Conservation (phyloP, 2,888 invertebrate genomes). For the Plagiodera versicolora region DNA sequence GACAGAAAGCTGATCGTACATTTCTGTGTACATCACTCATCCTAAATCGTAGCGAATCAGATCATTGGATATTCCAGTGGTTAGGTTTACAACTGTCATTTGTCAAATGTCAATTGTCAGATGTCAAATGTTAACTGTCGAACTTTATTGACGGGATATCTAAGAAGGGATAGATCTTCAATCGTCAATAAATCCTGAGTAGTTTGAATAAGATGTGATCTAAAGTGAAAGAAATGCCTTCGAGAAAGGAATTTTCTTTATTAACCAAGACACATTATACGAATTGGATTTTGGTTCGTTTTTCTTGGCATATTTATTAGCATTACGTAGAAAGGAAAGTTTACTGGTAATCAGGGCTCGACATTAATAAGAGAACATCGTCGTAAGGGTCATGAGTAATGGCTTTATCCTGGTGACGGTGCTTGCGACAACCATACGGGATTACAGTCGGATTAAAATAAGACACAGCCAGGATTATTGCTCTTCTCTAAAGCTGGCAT, state of each 20-base stretch:
- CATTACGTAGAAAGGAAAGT: conserved; percentile 33
- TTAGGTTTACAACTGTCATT: too few species aligned
- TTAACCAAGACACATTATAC: neutral
- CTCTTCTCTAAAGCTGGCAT: conserved; percentile 46
- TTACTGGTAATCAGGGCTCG: conserved; percentile 40
- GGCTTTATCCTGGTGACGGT: conserved; percentile 48
- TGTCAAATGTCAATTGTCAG: too few species aligned
- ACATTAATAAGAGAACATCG: conserved; percentile 43
- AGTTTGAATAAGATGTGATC: too few species aligned
- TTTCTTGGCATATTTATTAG: conserved; percentile 25
- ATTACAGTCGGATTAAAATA: conserved; percentile 56
- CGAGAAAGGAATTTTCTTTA: neutral
- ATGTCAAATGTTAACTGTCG: too few species aligned
- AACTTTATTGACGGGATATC: too few species aligned
- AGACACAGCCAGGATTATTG: conserved; percentile 55
- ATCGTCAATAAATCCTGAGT: too few species aligned
- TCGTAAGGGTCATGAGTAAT: conserved; percentile 49
- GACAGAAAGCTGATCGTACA: too few species aligned
- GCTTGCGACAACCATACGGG: conserved; percentile 53
- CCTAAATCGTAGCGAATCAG: too few species aligned
- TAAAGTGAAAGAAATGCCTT: neutral
- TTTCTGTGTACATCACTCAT: too few species aligned
- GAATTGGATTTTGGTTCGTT: conserved; percentile 8
- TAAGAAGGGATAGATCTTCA: too few species aligned
- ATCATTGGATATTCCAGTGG: too few species aligned